These are phyloP conservation scores for Bucco capensis DNA, from an alignment of 2,113 vertebrate genomes.

Conservation along the genomic window DNA sequence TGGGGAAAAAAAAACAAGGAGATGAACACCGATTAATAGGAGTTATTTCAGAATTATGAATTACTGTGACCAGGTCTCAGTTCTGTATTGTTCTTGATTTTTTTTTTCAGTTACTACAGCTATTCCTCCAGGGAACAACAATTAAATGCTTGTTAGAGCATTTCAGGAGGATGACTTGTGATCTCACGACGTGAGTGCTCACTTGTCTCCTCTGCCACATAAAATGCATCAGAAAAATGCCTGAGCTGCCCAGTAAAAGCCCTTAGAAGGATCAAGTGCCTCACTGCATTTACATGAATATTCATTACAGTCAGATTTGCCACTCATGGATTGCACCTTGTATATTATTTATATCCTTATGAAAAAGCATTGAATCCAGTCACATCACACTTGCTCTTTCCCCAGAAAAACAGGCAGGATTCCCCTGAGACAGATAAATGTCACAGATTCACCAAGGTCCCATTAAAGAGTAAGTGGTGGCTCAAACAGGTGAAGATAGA, in stretches of 20 bases:
- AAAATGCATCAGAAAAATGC: not conserved
- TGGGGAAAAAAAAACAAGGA: not conserved
- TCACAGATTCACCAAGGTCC: not conserved
- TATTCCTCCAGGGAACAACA: not conserved
- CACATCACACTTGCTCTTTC: not conserved
- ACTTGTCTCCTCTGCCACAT: not conserved
- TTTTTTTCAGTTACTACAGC: not conserved
- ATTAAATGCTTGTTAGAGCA: not conserved
- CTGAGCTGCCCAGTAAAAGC: not conserved
- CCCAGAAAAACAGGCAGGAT: not conserved
- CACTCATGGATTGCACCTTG: not conserved
- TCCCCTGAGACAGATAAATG: not conserved
- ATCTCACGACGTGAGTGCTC: not conserved
- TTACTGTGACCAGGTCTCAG: not conserved
- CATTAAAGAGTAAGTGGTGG: not conserved
- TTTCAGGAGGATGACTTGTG: not conserved
- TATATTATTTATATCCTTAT: not conserved
- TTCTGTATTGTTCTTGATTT: not conserved
- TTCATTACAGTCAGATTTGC: not conserved
- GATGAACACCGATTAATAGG: not conserved
- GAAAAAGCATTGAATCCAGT: not conserved
- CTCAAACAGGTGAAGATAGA: not conserved
- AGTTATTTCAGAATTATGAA: not conserved
- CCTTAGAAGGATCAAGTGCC: not conserved
- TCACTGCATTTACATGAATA: not conserved